Evolutionary conservation across 2,888 invertebrate genomes (phyloP).

Genomic region (Dynastes hyllus): DNA sequence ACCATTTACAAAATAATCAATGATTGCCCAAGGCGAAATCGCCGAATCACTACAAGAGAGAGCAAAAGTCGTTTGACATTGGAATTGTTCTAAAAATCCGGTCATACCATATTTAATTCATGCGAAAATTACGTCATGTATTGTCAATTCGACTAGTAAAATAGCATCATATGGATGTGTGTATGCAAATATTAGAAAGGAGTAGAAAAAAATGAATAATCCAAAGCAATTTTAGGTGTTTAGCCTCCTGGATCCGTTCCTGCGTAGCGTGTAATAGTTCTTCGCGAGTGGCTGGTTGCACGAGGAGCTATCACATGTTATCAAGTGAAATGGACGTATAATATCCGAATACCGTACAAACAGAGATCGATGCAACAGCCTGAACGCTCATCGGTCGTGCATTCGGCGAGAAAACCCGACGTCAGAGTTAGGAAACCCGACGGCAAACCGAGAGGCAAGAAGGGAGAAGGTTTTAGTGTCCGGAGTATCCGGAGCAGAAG

Average conservation of each 20-base stretch:
- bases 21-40: too few relatives aligned
- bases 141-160: not conserved
- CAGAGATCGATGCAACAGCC: constrained; percentile 39
- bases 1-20: too few relatives aligned
- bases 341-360: not conserved
- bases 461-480: too few relatives aligned
- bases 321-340: constrained; percentile 37
- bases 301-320: constrained; percentile 37
- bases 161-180: not conserved
- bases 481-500: not conserved
- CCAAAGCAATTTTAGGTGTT: too few relatives aligned
- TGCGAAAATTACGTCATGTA: too few relatives aligned
- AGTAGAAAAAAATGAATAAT: too few relatives aligned
- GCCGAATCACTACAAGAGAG: too few relatives aligned
- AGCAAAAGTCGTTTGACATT: too few relatives aligned
- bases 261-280: constrained; percentile 6
- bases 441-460: too few relatives aligned
- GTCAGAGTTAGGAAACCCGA: not conserved
- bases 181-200: too few relatives aligned
- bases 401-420: not conserved
- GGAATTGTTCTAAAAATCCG: too few relatives aligned
- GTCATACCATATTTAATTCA: too few relatives aligned
- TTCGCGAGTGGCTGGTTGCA: constrained; percentile 15
- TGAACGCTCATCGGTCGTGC: constrained; percentile 17
- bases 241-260: not conserved